Conservation (phyloP, 2,888 invertebrate species). For the Campoletis raptor region DNA sequence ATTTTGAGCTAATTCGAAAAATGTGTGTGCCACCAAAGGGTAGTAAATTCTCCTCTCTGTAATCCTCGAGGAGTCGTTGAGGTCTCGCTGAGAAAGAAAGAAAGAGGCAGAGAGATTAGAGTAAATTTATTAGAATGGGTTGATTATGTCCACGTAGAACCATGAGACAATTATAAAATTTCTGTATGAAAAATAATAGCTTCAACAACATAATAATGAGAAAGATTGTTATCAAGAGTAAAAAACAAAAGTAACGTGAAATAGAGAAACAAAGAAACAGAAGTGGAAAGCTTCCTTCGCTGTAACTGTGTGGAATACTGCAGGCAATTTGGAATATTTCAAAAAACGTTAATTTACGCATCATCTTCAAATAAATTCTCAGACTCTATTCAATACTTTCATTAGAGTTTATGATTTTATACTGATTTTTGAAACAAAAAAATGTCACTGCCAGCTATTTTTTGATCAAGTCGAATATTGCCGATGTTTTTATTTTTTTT, state of each 20-base stretch:
- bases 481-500: no score
- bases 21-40: conserved; percentile 49
- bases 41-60: conserved; percentile 20
- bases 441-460: no score
- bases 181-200: background rate
- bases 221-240: background rate
- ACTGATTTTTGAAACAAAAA: no score
- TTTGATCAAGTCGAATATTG: no score
- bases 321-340: no score
- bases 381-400: no score
- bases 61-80: conserved; percentile 68
- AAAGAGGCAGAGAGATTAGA: conserved; percentile 4
- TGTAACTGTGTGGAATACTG: conserved; percentile 6
- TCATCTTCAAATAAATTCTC: no score
- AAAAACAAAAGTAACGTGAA: background rate
- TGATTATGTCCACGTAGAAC: background rate
- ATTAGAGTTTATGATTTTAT: no score
- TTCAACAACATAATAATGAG: background rate
- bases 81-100: conserved; percentile 35
- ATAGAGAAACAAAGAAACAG: background rate
- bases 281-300: conserved; percentile 21
- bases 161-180: background rate
- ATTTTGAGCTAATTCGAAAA: conserved; percentile 65
- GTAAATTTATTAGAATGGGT: conserved; percentile 6
- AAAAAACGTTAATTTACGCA: no score